These are phyloP conservation scores for Alethe castanea DNA, from an alignment of 2,113 vertebrate species.

Conservation along the genomic window DNA sequence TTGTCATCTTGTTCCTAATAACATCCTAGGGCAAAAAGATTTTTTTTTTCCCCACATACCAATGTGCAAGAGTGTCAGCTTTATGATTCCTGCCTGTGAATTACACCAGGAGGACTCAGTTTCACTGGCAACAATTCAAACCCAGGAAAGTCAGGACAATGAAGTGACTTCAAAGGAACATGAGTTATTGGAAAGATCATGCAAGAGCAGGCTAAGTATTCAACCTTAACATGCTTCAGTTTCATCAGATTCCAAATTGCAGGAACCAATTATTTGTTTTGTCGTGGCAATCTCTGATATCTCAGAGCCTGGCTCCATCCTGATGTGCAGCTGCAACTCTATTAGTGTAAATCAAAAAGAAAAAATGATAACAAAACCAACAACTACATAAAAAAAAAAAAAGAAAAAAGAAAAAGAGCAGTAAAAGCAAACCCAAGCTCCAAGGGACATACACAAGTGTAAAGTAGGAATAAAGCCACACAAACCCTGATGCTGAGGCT, in stretches of 20 bases:
- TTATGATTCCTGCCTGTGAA: constrained; percentile 11
- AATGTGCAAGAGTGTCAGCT: neutral
- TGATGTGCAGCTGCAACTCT: constrained; percentile 8
- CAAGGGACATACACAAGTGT: neutral
- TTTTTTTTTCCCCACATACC: constrained; percentile 12
- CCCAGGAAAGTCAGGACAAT: neutral
- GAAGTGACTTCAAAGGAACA: constrained; percentile 15
- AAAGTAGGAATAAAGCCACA: neutral
- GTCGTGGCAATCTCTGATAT: neutral
- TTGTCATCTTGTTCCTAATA: constrained; percentile 32
- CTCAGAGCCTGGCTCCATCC: neutral
- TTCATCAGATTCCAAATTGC: constrained; percentile 48
- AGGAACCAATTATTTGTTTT: constrained; percentile 29
- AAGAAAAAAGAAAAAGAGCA: neutral
- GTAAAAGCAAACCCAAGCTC: neutral
- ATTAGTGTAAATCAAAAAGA: neutral
- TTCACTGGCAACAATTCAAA: constrained; percentile 43
- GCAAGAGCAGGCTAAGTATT: constrained; percentile 17
- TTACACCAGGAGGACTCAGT: neutral
- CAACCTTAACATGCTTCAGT: neutral
- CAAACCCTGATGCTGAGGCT: neutral
- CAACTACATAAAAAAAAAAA: neutral
- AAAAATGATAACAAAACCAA: neutral
- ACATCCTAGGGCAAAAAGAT: neutral
- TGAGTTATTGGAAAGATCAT: constrained; percentile 47